phyloP scores from a whole-genome alignment of 2,113 vertebrate species.

The Rhagologus leucostigma region DNA sequence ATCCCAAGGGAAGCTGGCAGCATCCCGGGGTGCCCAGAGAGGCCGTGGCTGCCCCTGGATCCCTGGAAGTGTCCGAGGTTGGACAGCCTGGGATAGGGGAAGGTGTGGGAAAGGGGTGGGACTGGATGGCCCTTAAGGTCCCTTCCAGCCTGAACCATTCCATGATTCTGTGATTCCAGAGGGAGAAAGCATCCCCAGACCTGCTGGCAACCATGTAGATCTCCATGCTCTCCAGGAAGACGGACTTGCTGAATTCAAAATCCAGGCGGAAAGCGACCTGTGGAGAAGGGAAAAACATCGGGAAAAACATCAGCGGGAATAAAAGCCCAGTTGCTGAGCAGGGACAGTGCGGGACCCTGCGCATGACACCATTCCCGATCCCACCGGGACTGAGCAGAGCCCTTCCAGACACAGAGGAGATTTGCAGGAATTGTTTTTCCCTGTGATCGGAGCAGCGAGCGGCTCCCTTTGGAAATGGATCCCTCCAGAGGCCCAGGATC shows the following conservation, averaged over 20 bases:
- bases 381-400: accelerated
- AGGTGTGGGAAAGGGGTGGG: not conserved
- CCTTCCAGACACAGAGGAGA: not conserved
- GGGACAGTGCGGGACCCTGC: accelerated
- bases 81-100: not conserved
- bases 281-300: not conserved
- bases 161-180: not conserved
- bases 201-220: slow-evolving; percentile 78
- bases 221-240: slow-evolving; percentile 81
- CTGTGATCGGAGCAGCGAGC: accelerated
- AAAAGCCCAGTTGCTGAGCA: accelerated
- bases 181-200: slow-evolving; percentile 39
- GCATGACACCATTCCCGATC: not conserved
- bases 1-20: not conserved
- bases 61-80: not conserved
- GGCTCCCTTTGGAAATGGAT: not conserved
- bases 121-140: not conserved
- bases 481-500: not conserved
- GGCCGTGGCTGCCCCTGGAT: not conserved
- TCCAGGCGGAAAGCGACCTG: slow-evolving; percentile 90
- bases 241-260: slow-evolving; percentile 86
- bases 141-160: not conserved
- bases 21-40: not conserved
- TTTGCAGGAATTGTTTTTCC: not conserved
- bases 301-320: not conserved